Evolutionary conservation across 30 jellyfish, hydroid and myxozoan genomes (phyloP), one percentile per base, ranked within the genome.

Genomic region (Rhopilema esculentum): DNA sequence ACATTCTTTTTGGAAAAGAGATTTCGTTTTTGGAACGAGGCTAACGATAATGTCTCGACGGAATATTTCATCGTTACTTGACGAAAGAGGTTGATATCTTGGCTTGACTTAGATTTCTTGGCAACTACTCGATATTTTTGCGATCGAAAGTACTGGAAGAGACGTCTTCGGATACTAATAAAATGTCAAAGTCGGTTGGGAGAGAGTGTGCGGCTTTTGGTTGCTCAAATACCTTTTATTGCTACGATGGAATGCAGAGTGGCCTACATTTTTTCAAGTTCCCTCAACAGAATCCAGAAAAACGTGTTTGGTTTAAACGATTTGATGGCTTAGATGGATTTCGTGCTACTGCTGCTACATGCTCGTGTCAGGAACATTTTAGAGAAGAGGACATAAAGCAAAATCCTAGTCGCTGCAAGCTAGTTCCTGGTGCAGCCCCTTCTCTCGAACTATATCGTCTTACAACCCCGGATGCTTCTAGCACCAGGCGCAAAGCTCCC

Each of bases 151-250:
- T 16, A 64, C 75, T 64, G 75, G 75, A 64, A 64, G 16, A 64
- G 16, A 64, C 75, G 75, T 2, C 75, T 64, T 64, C 75, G 75
- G 16, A 64, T 64, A 64, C 75, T 64, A 2, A 64, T 16, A 64
- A 64, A 64, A 64, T 64, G 75, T 64, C 75, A 64, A 64, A 64
- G 75, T 64, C 75, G 75, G 75, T 64, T 26, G 75, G 75, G 75
- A 64, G 75, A n/a, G n/a, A 64, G 75, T 64, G 75, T 64, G 75
- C 75, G 75, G 75, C 75, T 64, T 64, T 64, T 64, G 6, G 75
- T 64, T 64, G 75, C 75, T 64, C 75, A 64, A 64, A 64, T 64
- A 64, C 16, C 75, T 64, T 64, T 64, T 64, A 64, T 64, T 16
- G 75, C 75, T 64, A 64, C 32, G 75, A 64, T 16, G 32, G 75